These are phyloP conservation scores for Thalassophryne amazonica DNA, from an alignment of 2,797 vertebrate species.

Conservation along the genomic window DNA sequence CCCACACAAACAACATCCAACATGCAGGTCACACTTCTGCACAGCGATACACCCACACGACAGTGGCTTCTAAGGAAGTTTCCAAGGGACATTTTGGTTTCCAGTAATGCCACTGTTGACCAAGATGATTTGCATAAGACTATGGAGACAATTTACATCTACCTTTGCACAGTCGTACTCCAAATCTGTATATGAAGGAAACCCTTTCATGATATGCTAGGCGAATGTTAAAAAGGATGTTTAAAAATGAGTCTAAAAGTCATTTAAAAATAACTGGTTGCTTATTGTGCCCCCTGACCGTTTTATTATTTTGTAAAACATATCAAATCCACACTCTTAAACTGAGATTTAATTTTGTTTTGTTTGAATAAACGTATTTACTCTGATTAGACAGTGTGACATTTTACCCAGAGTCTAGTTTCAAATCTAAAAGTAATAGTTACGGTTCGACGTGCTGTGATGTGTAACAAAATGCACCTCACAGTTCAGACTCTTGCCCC, in stretches of 20 bases:
- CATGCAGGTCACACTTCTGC: conserved; percentile 16
- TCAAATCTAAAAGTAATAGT: conserved; percentile 12
- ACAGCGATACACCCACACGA: conserved; percentile 9
- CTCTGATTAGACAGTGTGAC: background rate
- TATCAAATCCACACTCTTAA: background rate
- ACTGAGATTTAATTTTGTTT: background rate
- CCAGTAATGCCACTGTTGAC: background rate
- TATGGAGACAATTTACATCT: background rate
- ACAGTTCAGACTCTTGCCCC: no score
- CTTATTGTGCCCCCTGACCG: background rate
- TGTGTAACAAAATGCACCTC: conserved; percentile 20
- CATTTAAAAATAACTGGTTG: background rate
- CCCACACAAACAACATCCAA: background rate
- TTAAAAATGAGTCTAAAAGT: background rate
- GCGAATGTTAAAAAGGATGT: background rate
- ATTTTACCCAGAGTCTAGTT: conserved; percentile 20
- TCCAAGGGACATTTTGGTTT: conserved; percentile 15
- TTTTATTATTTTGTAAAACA: background rate
- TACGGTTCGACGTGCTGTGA: background rate
- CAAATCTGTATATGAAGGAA: no score
- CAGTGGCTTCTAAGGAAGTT: conserved; percentile 8
- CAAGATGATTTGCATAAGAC: background rate
- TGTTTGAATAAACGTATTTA: background rate
- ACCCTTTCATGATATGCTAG: no score
- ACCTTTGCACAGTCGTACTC: no score